Conservation (phyloP, 2,888 invertebrate genomes). For the Drepanosiphum platanoidis region DNA sequence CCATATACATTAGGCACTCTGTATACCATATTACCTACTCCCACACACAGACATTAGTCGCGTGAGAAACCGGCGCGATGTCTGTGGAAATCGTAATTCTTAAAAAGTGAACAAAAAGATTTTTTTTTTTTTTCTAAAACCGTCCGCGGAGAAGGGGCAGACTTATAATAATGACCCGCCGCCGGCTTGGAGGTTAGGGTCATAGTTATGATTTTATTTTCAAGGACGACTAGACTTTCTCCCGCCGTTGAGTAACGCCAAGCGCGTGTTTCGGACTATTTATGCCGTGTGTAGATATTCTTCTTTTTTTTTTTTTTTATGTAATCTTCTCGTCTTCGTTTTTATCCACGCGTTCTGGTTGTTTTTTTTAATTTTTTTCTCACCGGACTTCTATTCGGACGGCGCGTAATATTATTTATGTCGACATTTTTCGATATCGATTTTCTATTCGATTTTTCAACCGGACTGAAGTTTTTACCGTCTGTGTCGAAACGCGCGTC, state of each 20-base stretch:
- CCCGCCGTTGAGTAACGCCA: conserved; percentile 46
- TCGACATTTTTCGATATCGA: not conserved
- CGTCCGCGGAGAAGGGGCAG: conserved; percentile 34
- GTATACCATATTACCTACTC: conserved; percentile 36
- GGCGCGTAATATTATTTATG: not conserved
- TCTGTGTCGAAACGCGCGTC: not conserved
- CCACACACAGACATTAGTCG: conserved; percentile 9
- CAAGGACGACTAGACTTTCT: conserved; percentile 62
- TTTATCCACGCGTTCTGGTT: not conserved
- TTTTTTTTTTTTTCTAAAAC: no score
- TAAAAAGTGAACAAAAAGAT: conserved; percentile 22
- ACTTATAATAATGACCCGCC: conserved; percentile 56
- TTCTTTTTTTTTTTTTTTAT: conserved; percentile 8
- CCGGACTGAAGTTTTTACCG: not conserved
- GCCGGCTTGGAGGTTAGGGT: conserved; percentile 59
- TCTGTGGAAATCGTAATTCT: conserved; percentile 48
- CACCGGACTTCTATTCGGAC: not conserved
- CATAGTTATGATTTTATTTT: conserved; percentile 45
- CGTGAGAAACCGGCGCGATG: conserved; percentile 41
- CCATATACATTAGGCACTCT: no score
- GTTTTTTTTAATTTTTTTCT: no score
- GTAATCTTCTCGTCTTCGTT: conserved; percentile 22
- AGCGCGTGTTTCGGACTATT: not conserved
- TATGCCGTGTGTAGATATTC: not conserved
- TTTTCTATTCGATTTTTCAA: not conserved